Conservation (phyloP, 2,113 vertebrate genomes). For the Saguinus imperator region DNA sequence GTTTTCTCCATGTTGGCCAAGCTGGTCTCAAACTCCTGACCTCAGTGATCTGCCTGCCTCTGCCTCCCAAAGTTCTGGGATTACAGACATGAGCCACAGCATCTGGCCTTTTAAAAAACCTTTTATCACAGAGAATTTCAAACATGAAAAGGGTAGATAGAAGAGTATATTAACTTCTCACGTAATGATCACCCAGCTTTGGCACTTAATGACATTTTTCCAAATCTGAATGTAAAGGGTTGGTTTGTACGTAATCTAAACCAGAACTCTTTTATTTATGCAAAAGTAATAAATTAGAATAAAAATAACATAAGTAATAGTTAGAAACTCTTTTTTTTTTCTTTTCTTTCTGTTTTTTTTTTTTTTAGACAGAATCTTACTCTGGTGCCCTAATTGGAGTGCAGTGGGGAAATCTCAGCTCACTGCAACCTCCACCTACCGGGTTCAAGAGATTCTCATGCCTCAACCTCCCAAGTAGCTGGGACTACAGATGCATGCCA, state of each 20-base stretch:
- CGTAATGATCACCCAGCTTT: not conserved
- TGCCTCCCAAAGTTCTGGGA: too few species aligned
- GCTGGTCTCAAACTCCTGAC: too few species aligned
- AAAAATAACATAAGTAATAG: slow-evolving; percentile 11
- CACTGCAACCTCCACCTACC: not conserved
- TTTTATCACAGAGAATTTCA: slow-evolving; percentile 6
- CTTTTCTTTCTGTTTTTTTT: not conserved
- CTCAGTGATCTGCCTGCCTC: too few species aligned
- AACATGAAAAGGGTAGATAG: not conserved
- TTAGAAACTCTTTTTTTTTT: not conserved
- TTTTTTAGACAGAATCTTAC: not conserved
- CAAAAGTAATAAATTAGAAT: not conserved
- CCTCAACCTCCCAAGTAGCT: not conserved
- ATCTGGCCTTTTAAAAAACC: too few species aligned
- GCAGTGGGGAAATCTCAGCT: not conserved
- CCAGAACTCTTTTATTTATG: not conserved
- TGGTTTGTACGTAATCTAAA: slow-evolving; percentile 15
- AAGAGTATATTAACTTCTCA: not conserved
- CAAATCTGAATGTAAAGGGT: not conserved
- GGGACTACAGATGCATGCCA: not conserved
- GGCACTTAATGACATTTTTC: slow-evolving; percentile 29
- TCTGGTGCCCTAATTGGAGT: not conserved
- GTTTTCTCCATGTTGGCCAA: too few species aligned
- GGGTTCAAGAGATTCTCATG: not conserved
- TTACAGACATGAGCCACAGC: too few species aligned